Evolutionary conservation across 2,888 invertebrate species (phyloP).

Genomic region (Blastobasis lacticolella): DNA sequence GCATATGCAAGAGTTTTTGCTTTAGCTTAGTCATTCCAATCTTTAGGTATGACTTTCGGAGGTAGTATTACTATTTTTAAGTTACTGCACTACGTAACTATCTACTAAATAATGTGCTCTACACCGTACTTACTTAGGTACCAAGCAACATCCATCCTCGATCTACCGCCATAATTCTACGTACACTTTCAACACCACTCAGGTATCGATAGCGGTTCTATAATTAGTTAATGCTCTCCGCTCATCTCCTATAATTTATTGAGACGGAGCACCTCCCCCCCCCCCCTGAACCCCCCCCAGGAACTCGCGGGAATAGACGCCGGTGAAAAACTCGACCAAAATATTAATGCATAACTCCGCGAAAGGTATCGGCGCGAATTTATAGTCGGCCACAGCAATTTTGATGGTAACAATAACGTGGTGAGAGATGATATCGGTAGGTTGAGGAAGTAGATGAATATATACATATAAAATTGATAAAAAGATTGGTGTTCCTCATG

Average conservation of each 20-base stretch:
- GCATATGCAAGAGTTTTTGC: no score
- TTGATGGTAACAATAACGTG: conserved; percentile 39
- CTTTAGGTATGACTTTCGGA: no score
- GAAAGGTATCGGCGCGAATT: conserved; percentile 56
- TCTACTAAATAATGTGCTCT: no score
- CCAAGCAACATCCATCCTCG: no score
- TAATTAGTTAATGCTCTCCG: conserved; percentile 70
- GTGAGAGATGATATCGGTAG: no score
- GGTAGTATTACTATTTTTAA: no score
- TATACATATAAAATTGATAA: background rate
- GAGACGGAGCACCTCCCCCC: conserved; percentile 60
- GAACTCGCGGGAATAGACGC: conserved; percentile 60
- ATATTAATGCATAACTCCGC: conserved; percentile 68
- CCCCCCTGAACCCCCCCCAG: conserved; percentile 26
- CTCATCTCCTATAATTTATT: conserved; percentile 72
- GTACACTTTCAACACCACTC: conserved; percentile 17
- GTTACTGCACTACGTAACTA: no score
- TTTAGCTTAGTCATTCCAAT: no score
- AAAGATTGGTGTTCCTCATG: background rate
- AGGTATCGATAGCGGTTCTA: conserved; percentile 51
- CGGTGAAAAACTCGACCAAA: conserved; percentile 72
- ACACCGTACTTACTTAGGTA: no score
- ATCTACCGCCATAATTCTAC: no score
- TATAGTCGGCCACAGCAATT: conserved; percentile 16
- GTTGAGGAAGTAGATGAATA: background rate